Base-by-base conservation (phyloP, 2,888 invertebrate genomes). In the Drosophila merina region DNA sequence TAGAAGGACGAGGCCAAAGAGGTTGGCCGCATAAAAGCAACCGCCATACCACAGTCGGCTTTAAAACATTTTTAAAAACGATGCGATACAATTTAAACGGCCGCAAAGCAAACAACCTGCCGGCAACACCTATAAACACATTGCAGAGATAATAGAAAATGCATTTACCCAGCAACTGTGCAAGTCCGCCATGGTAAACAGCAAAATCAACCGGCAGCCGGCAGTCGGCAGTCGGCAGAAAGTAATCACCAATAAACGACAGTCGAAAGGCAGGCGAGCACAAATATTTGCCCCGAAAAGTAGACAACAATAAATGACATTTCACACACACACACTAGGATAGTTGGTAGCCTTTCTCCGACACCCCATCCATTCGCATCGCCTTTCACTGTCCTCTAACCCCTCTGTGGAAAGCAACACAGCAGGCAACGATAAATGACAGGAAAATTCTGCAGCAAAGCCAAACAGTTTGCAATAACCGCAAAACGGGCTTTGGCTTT, bases 381-480 rank as follows among this genome's bases (percentile, higher is more conserved):
- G 28, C 44, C 31, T 25, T 31, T 14, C 30, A 5, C 8, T 33
- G 6, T 7, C 28, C 20, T 40, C 20, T 8, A 25, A 10, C 20
- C 25, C 40, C 12, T 10, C 9, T 40, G 1, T 12, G 12, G 25
- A 20, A 44, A 14, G 14, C 25, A 42, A 40, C 63, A 51, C 67
- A 66, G 45, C 47, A 36, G 50, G 50, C 58, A 45, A 69, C 67
- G 67, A 70, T 51, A 71, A 68, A 59, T 68, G 72, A 60, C 68
- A 64, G 64, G 68, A 67, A 64, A 64, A 55, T 68, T 56, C 56
- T 68, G 64, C 64, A 54, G 68, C 56, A 64, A 68, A 64, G 64
- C 68, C 78, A 85, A 82, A 78, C 79, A 72, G 68, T 64, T 78
- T 30, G 49, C 51, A 63, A 54, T 71, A 57, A 49, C 49, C 50